These are phyloP conservation scores for Ctenicera cuprea DNA, from an alignment of 2,888 invertebrate genomes.

Conservation along the genomic window DNA sequence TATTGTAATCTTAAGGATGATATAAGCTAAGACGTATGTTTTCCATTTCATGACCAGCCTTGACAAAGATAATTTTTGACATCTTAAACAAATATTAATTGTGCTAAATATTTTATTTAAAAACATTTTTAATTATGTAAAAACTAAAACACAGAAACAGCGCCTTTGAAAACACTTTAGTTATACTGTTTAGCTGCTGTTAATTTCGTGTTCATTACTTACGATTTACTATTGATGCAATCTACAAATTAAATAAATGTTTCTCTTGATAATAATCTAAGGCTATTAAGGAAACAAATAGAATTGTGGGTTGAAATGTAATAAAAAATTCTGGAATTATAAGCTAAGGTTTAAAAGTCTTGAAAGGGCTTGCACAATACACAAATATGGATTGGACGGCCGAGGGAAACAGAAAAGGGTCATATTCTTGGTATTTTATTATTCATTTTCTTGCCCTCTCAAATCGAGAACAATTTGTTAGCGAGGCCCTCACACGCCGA, in stretches of 20 bases:
- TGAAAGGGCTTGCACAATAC: conserved; percentile 11
- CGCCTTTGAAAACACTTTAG: no score
- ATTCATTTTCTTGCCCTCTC: conserved; percentile 54
- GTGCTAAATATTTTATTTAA: no score
- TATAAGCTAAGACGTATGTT: no score
- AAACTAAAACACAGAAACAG: no score
- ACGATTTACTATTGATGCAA: neutral
- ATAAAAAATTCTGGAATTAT: conserved; percentile 1
- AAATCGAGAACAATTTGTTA: conserved; percentile 55
- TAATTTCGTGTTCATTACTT: conserved; percentile 7
- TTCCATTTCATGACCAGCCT: no score
- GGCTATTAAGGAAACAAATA: neutral
- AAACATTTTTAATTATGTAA: no score
- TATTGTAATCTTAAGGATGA: no score
- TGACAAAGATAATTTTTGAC: no score
- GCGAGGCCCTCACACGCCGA: conserved; percentile 50
- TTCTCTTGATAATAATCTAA: conserved; percentile 8
- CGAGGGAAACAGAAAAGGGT: conserved; percentile 42
- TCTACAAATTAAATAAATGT: conserved; percentile 19
- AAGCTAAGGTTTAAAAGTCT: neutral
- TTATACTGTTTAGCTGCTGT: neutral
- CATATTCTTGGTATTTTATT: conserved; percentile 52
- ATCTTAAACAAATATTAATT: no score
- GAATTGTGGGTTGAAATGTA: neutral
- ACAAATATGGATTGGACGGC: conserved; percentile 43